These are phyloP conservation scores for Eremophila alpestris DNA, from an alignment of 2,797 vertebrate species.

Conservation along the genomic window DNA sequence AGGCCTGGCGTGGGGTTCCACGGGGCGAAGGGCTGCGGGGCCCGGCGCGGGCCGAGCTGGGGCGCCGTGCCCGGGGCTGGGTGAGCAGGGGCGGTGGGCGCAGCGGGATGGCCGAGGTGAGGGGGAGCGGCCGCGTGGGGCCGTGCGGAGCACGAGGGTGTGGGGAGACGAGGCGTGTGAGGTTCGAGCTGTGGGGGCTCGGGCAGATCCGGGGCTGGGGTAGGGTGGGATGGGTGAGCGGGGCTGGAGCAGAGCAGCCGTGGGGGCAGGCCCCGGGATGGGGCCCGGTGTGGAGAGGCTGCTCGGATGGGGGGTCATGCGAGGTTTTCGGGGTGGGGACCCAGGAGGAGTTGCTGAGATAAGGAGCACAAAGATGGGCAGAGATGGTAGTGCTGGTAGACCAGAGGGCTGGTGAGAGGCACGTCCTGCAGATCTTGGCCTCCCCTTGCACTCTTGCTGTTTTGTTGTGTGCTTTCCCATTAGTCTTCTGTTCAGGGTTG, in stretches of 20 bases:
- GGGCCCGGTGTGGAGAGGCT: background rate
- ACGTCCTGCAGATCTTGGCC: background rate
- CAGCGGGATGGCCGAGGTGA: background rate
- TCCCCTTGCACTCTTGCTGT: background rate
- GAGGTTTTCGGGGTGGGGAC: background rate
- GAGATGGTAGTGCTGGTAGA: background rate
- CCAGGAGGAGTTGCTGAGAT: background rate
- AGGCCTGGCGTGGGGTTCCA: background rate
- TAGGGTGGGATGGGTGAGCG: background rate
- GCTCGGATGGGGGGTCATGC: background rate
- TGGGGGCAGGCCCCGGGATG: background rate
- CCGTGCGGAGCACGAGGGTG: background rate
- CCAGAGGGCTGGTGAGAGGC: background rate
- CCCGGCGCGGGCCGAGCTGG: background rate
- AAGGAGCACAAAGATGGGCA: constrained; percentile 22
- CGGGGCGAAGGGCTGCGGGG: background rate
- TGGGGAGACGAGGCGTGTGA: background rate
- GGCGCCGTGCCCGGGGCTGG: background rate
- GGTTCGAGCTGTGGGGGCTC: background rate
- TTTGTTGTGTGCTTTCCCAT: background rate
- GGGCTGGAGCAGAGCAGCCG: background rate
- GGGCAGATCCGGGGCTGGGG: background rate
- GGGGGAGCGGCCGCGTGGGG: background rate
- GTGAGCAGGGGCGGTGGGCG: background rate
- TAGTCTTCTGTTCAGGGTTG: constrained; percentile 3